Evolutionary conservation across 2,888 invertebrate genomes (phyloP).

Genomic region (Tanytarsus gracilentus): DNA sequence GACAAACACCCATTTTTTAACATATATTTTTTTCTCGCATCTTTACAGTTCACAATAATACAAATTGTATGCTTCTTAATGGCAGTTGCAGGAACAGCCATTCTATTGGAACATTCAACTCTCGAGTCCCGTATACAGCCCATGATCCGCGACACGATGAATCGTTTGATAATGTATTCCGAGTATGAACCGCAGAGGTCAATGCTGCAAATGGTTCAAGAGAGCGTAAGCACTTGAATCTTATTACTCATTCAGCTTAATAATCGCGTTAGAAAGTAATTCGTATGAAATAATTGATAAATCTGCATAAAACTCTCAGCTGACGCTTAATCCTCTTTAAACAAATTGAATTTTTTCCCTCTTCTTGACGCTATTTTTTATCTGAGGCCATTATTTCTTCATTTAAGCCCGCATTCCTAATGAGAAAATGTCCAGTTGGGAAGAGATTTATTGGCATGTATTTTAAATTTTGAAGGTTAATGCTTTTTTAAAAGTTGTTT

Average conservation of each 20-base stretch:
- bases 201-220: constrained; percentile 70
- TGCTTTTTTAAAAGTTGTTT: too few species aligned
- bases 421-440: too few species aligned
- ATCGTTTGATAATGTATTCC: constrained; percentile 65
- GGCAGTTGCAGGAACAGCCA: constrained; percentile 63
- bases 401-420: too few species aligned
- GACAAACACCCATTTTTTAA: too few species aligned
- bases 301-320: constrained; percentile 9
- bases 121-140: constrained; percentile 73
- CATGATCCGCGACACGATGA: constrained; percentile 59
- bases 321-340: constrained; percentile 8
- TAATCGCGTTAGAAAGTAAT: neutral
- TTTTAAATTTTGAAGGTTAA: too few species aligned
- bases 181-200: constrained; percentile 57
- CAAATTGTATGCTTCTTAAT: constrained; percentile 63
- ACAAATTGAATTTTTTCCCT: neutral
- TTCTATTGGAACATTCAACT: constrained; percentile 70
- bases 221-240: constrained; percentile 55
- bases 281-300: constrained; percentile 1
- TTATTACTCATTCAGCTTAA: neutral
- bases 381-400: too few species aligned
- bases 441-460: too few species aligned
- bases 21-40: constrained; percentile 31
- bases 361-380: too few species aligned
- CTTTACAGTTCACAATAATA: constrained; percentile 60